Evolutionary conservation across 2,797 vertebrate species (phyloP).

Genomic region (Chromobotia macracanthus): DNA sequence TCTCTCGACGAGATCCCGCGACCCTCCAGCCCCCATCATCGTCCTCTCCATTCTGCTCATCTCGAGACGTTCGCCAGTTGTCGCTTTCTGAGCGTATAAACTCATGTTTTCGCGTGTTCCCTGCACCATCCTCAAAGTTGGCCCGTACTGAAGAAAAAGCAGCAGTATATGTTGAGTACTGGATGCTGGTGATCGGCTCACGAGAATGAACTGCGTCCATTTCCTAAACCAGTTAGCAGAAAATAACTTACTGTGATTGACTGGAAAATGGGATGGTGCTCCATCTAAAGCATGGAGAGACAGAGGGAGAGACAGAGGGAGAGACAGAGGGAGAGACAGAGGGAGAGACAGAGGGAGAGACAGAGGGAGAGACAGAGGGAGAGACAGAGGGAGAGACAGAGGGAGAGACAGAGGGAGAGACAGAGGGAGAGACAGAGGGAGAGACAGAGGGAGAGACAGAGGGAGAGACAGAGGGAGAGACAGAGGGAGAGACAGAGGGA

Average conservation of each 20-base stretch:
- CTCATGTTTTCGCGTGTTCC: constrained; percentile 87
- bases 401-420: background rate
- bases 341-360: background rate
- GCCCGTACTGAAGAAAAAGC: constrained; percentile 79
- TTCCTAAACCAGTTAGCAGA: background rate
- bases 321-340: background rate
- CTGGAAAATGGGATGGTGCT: constrained; percentile 78
- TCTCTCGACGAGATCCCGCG: constrained; percentile 85
- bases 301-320: background rate
- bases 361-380: background rate
- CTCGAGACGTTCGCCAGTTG: constrained; percentile 93
- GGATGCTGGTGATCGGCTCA: background rate
- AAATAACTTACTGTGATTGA: constrained; percentile 79
- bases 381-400: background rate
- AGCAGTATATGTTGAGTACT: background rate
- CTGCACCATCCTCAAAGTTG: constrained; percentile 90
- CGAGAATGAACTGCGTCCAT: background rate
- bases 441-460: background rate
- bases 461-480: too few species aligned
- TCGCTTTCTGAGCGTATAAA: constrained; percentile 96
- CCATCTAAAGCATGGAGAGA: too few species aligned
- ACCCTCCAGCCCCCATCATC: constrained; percentile 90
- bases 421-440: background rate
- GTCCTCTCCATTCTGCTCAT: constrained; percentile 94
- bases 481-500: background rate